A percentile compares a stretch with the other conserved stretches of the same genome.
Conservation (phyloP, 1,140 invertebrate species). For the Cataglyphis hispanica region DNA sequence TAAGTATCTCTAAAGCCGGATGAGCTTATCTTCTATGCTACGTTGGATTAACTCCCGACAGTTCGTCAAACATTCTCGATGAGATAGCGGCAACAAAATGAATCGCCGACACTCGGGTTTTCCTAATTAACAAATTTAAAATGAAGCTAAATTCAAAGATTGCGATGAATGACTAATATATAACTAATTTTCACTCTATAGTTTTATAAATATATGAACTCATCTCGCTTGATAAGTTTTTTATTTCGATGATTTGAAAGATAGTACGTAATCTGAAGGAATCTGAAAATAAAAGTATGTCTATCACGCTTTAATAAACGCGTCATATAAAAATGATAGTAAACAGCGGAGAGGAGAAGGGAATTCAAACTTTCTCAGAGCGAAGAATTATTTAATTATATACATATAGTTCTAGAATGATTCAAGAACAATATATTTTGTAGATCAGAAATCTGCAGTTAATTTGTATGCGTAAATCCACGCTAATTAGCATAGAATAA, state of each 20-base stretch:
- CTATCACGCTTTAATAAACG: not conserved
- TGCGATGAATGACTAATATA: not conserved
- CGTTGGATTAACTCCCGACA: conserved; percentile 27
- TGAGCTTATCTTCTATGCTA: conserved; percentile 22
- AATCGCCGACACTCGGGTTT: not conserved
- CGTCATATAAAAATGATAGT: not conserved
- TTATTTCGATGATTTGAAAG: conserved; percentile 4
- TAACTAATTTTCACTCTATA: not conserved
- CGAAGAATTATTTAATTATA: not conserved
- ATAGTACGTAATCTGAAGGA: not conserved
- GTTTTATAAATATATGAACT: not conserved
- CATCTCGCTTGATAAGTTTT: not conserved
- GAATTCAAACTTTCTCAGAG: not conserved
- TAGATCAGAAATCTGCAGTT: conserved; percentile 9
- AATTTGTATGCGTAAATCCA: conserved; percentile 18
- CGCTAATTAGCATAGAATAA: conserved; percentile 45
- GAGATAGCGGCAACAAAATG: not conserved
- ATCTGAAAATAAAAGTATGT: not conserved
- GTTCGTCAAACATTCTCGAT: conserved; percentile 33
- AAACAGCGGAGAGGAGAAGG: not conserved
- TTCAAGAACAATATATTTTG: conserved; percentile 14
- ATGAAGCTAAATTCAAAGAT: not conserved
- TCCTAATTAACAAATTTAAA: conserved; percentile 19
- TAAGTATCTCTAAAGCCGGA: conserved; percentile 38
- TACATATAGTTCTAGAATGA: not conserved